These are phyloP conservation scores for Paramisgurnus dabryanus DNA, from an alignment of 2,113 vertebrate species.

Conservation along the genomic window DNA sequence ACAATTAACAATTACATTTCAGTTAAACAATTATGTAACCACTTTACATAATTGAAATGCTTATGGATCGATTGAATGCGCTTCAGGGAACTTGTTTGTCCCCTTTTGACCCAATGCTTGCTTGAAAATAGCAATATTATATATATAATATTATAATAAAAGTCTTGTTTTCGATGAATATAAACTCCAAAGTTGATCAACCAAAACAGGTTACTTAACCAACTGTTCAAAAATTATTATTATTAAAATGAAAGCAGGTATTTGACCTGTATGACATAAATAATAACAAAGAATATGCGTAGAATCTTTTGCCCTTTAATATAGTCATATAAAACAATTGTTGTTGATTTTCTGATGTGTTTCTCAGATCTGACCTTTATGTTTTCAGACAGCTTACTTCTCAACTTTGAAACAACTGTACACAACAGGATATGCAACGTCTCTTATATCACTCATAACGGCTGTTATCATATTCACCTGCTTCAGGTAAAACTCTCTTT, in stretches of 20 bases:
- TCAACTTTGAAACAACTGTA: conserved; percentile 74
- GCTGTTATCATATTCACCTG: conserved; percentile 73
- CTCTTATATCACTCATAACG: conserved; percentile 76
- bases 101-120: too few species aligned
- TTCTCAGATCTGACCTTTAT: neutral
- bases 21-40: too few species aligned
- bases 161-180: too few species aligned
- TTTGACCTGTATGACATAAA: neutral
- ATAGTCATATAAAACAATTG: neutral
- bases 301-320: neutral
- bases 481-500: conserved; percentile 68
- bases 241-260: neutral
- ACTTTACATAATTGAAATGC: too few species aligned
- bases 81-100: too few species aligned
- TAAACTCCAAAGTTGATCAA: too few species aligned
- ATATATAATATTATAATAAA: too few species aligned
- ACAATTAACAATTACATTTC: too few species aligned
- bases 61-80: too few species aligned
- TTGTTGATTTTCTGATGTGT: neutral
- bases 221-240: neutral
- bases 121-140: too few species aligned
- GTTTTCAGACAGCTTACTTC: conserved; percentile 70
- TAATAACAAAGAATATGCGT: too few species aligned
- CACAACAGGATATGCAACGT: conserved; percentile 77
- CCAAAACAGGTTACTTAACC: too few species aligned